Evolutionary conservation across 1,140 invertebrate species (phyloP), one percentile per base, ranked within the genome.

Genomic region (Nylanderia fulva): DNA sequence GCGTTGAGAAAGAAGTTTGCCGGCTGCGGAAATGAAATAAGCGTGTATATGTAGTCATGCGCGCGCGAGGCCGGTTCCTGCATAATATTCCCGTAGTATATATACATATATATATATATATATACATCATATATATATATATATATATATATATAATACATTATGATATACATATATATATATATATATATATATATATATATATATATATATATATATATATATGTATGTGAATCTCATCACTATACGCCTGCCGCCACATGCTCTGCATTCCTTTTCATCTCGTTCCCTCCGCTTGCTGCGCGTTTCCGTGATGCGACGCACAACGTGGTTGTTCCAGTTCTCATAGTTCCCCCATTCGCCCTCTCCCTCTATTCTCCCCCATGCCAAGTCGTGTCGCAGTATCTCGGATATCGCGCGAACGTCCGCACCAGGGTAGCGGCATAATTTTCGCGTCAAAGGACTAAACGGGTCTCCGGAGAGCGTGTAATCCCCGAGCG

Each of bases 1-100:
- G 45, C 45, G 45, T 36, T 76, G 29, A 76, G 52, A 61, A 64
- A 86, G 71, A 79, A 79, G 64, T 36, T 36, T 36, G 48, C 64
- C 21, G 77, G 4, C 29, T 24, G 33, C 42, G 45, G 54, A 85
- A 88, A 88, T 75, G 86, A 88, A 88, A 85, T 85, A 88, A 88
- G 68, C 75, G 58, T 29, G 11, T 2, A 29, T 54, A 36, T 21
- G n/a, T 27, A 27, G 60, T 45, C 74, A 63, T 63, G 48, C 66
- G 56, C 66, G 68, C 68, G 72, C 72, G 54, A 69, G 27, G 27
- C 75, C 45, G 24, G 58, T 48, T 5, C 15, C 27, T 27, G 54
- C 74, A 56, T 64, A 82, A 48, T 61, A 75, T 58, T 60, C 54
- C 11, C 74, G 11, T 21, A 29, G 29, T 54, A 39, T 80, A 15